These are phyloP conservation scores for Gonocerus acuteangulatus DNA, from an alignment of 2,888 invertebrate genomes.

Conservation along the genomic window DNA sequence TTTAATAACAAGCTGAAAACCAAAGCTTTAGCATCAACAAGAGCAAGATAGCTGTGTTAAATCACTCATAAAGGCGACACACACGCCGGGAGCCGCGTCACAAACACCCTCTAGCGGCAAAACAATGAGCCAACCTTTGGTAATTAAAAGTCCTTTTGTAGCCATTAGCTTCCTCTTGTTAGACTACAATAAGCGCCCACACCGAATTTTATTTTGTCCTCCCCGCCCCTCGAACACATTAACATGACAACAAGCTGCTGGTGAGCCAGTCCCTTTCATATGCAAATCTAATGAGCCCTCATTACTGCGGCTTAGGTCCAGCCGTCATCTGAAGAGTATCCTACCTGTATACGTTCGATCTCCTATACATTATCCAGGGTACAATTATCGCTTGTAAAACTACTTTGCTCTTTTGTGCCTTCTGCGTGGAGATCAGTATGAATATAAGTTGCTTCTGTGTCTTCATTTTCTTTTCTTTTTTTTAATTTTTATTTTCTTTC, in stretches of 20 bases:
- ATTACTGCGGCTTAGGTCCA: neutral
- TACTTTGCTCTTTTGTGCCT: too few species aligned
- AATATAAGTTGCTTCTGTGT: too few species aligned
- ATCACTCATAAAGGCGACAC: constrained; percentile 5
- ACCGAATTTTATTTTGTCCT: constrained; percentile 14
- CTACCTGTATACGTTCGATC: neutral
- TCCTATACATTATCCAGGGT: too few species aligned
- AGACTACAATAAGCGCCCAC: constrained; percentile 2
- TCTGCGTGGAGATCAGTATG: too few species aligned
- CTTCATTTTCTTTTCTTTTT: too few species aligned
- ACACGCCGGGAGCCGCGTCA: neutral
- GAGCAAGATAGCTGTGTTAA: neutral
- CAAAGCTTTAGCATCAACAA: too few species aligned
- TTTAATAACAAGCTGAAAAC: too few species aligned
- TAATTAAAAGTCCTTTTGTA: constrained; percentile 19
- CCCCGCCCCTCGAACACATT: constrained; percentile 3
- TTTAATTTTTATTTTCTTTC: too few species aligned
- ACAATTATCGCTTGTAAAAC: too few species aligned
- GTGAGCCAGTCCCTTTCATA: constrained; percentile 5
- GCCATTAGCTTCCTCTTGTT: constrained; percentile 20
- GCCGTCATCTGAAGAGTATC: neutral
- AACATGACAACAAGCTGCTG: constrained; percentile 5
- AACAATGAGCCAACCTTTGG: neutral
- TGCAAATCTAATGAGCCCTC: neutral
- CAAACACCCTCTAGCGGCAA: constrained; percentile 1